Percentiles rank a stretch among this genome's conserved stretches.
Conservation (phyloP, 2,113 vertebrate genomes). For the Tyrannus savana region DNA sequence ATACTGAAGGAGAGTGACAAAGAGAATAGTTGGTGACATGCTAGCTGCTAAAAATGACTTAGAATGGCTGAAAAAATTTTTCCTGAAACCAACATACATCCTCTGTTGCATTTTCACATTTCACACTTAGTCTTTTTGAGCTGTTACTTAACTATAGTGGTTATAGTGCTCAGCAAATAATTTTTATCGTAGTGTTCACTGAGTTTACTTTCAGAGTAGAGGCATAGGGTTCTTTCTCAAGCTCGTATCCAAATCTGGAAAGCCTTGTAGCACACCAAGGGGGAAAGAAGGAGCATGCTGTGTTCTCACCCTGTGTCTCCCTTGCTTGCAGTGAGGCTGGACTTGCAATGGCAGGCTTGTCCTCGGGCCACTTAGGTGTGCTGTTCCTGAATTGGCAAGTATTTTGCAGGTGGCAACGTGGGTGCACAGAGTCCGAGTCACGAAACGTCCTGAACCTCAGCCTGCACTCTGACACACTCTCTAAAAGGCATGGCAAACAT, state of each 20-base stretch:
- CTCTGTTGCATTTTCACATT: background rate
- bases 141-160: background rate
- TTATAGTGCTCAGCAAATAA: background rate
- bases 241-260: background rate
- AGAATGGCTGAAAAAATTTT: background rate
- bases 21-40: background rate
- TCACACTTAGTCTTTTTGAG: background rate
- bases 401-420: background rate
- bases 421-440: accelerated
- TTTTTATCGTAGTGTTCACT: background rate
- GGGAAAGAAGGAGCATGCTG: accelerated
- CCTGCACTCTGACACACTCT: background rate
- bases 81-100: background rate
- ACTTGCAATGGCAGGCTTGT: background rate
- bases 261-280: background rate
- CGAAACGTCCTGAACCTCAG: background rate
- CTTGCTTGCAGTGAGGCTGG: background rate
- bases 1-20: background rate
- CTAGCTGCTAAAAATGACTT: background rate
- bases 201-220: background rate
- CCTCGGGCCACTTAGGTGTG: accelerated
- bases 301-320: background rate
- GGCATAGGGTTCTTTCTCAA: background rate
- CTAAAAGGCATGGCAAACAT: background rate
- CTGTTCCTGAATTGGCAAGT: background rate